Percentiles rank a stretch among this genome's conserved stretches.
Evolutionary conservation across 2,113 vertebrate species (phyloP).

Genomic region (Vanacampus margaritifer): DNA sequence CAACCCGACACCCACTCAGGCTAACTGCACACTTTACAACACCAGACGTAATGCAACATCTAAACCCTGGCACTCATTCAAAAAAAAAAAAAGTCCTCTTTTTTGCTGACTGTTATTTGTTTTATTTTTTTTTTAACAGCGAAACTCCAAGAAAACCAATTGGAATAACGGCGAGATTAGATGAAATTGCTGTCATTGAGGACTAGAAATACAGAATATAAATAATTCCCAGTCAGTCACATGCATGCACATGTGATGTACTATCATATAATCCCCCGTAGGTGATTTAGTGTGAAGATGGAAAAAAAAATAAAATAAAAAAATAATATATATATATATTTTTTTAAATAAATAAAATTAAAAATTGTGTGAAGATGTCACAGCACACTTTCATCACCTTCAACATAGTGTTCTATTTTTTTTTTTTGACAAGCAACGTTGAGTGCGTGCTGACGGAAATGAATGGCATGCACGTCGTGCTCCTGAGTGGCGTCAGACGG

Average conservation of each 20-base stretch:
- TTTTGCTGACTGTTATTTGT: background rate
- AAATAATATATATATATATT: too few species aligned
- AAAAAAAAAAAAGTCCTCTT: background rate
- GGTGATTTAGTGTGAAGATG: too few species aligned
- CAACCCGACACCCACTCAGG: constrained; percentile 1
- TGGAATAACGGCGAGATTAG: too few species aligned
- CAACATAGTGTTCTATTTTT: background rate
- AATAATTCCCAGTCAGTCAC: too few species aligned
- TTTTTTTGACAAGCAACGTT: background rate
- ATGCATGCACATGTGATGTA: too few species aligned
- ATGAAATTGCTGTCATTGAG: too few species aligned
- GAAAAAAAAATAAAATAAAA: too few species aligned
- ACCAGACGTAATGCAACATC: background rate
- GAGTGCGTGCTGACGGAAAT: background rate
- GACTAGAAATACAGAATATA: too few species aligned
- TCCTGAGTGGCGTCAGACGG: background rate
- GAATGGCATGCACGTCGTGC: background rate
- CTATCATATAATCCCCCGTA: too few species aligned
- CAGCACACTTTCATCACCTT: background rate
- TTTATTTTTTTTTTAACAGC: background rate
- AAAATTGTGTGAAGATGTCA: background rate
- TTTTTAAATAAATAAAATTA: too few species aligned
- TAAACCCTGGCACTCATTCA: constrained; percentile 2
- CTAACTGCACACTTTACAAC: background rate
- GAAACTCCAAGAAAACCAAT: background rate